Evolutionary conservation across 2,888 invertebrate species (phyloP), one percentile per base, ranked within the genome.

Genomic region (Cerceris ruficornis): DNA sequence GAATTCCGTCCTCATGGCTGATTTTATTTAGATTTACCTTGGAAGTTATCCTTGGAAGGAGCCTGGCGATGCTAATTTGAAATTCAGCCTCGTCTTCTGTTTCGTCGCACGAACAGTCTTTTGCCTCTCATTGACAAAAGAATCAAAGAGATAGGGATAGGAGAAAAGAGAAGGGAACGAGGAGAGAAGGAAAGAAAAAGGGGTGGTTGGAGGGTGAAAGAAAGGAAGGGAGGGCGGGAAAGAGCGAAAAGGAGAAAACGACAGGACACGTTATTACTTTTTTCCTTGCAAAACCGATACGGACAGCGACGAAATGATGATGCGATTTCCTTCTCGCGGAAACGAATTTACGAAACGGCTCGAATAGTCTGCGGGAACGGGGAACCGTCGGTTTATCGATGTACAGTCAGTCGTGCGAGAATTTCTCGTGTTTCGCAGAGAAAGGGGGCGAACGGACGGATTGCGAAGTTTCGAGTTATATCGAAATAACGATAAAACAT

Each of bases 71-170:
- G 78, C 79, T 80, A 84, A 89, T 87, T 87, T 87, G 62, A 88
- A 90, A 91, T 91, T 90, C 90, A 87, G 86, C 68, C 74, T 79
- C 80, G 86, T 77, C 75, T 77, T 83, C 81, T 80, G 78, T 62
- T 43, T 28, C n/a, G 57, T 78, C 88, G 91, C 91, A 90, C 91
- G 90, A 85, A 80, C 80, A 90, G 81, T 79, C 84, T 87, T 87
- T 75, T 69, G 80, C 81, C 66, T 77, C 9, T 13, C 54, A 55
- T 70, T 9, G 60, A 11, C 13, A 11, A 52, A 46, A 41, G 50
- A 46, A 13, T 42, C 52, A 43, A 17, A 69, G 42, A 54, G 41
- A 59, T 14, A 28, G 46, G 6, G 57, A 39, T 42, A 50, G 43
- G 60, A 39, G 14, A 13, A 8, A 54, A 42, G 13, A 39, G 28